These are phyloP conservation scores for Endomychus coccineus DNA, from an alignment of 2,888 invertebrate genomes.

Conservation along the genomic window DNA sequence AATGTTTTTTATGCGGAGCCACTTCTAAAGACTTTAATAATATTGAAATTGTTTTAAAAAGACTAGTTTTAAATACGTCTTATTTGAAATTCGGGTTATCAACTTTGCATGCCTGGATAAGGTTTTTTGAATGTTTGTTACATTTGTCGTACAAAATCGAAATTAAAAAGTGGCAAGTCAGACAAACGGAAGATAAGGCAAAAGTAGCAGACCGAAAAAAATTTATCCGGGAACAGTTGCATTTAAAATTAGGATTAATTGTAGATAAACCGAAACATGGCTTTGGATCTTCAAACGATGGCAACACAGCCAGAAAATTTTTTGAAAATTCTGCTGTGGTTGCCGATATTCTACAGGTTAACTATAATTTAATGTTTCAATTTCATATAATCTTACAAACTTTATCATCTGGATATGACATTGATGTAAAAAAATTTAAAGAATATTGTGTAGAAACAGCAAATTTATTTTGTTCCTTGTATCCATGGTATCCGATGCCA, in stretches of 20 bases:
- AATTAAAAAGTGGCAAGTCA: constrained; percentile 25
- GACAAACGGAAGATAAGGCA: constrained; percentile 7
- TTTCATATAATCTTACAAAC: constrained; percentile 18
- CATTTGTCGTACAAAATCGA: constrained; percentile 33
- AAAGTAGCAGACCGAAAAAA: constrained; percentile 7
- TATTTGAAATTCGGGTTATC: constrained; percentile 20
- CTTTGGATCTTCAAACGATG: constrained; percentile 26
- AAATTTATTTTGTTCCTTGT: constrained; percentile 19
- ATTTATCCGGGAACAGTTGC: constrained; percentile 13
- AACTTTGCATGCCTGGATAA: constrained; percentile 19
- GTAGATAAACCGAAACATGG: constrained; percentile 26
- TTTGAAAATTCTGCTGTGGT: constrained; percentile 20
- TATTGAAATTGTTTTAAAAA: constrained; percentile 6
- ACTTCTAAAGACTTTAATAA: constrained; percentile 14
- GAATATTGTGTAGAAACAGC: constrained; percentile 20
- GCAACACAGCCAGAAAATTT: constrained; percentile 27
- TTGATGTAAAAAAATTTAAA: constrained; percentile 17
- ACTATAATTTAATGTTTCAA: constrained; percentile 14
- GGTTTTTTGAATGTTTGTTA: constrained; percentile 18
- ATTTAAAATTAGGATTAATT: constrained; percentile 19
- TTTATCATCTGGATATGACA: constrained; percentile 20
- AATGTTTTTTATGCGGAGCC: constrained; percentile 10
- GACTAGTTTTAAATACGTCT: constrained; percentile 9
- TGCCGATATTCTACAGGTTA: constrained; percentile 21
- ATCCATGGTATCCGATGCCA: constrained; percentile 21